Evolutionary conservation across 2,113 vertebrate species (phyloP), one percentile per base, ranked within the genome.

Genomic region (Alces alces): DNA sequence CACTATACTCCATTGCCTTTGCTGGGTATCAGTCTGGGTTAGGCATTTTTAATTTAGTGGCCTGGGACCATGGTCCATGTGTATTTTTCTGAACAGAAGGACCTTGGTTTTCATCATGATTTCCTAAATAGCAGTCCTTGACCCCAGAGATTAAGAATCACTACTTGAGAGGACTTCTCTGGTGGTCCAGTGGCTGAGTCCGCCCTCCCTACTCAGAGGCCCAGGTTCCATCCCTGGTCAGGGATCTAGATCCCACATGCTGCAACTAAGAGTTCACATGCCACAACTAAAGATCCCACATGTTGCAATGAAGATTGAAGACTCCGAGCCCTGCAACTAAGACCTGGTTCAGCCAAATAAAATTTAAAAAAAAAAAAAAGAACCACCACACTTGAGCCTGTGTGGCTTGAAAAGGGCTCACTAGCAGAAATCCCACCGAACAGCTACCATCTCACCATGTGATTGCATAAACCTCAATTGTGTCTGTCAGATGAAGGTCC

Each of bases 31-130:
- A 91, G 17, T 86, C 87, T 93, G 30, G 7, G 82, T 60, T 89
- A 43, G 87, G 43, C 54, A 85, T 85, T 95, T 96, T 95, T 73
- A 89, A 96, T 27, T 47, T 96, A 15, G n/a, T 84, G 43, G 61
- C 36, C 82, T 79, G 15, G 39, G 54, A 4, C 43, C 78, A 52
- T 94, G 27, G 30, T 55, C 70, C 86, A 57, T 30, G 33, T 66
- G 47, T 91, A 61, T 95, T 94, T 96, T 95, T 93, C 89, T 95
- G 84, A 78, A 25, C 45, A 76, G 21, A 97, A 88, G 30, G 36
- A 82, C 21, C 10, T 91, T 88, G 45, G 43, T 92, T 96, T 97
- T 95, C 80, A 87, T 78, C 39, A 96, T 82, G 64, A 80, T 95
- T 95, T 96, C 79, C 52, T 93, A 66, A 93, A 47, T 33, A 93